Conservation (phyloP, 1,140 invertebrate genomes). For the Paraescarpia echinospica region DNA sequence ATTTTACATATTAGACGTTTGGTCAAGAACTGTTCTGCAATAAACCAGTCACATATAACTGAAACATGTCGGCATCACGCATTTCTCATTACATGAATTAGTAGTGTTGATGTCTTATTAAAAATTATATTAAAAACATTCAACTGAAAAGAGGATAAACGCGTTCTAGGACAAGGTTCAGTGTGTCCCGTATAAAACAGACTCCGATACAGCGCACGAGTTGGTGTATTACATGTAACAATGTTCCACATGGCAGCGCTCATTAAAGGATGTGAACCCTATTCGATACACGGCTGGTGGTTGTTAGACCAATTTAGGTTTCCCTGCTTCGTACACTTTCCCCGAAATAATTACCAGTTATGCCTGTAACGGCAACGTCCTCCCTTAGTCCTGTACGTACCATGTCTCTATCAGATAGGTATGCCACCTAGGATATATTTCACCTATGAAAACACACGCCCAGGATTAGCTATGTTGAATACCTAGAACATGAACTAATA, state of each 20-base stretch:
- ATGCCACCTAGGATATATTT: too few relatives aligned
- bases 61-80: too few relatives aligned
- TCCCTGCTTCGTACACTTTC: background rate
- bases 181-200: too few relatives aligned
- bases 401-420: slow-evolving; percentile 5
- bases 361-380: background rate
- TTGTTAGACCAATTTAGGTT: too few relatives aligned
- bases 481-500: background rate
- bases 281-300: too few relatives aligned
- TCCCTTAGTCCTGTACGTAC: background rate
- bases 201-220: background rate
- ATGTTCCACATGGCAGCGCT: background rate
- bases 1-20: background rate
- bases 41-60: too few relatives aligned
- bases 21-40: background rate
- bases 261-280: background rate
- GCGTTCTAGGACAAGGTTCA: too few relatives aligned
- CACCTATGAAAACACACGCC: too few relatives aligned
- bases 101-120: too few relatives aligned
- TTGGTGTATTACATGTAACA: background rate
- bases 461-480: background rate
- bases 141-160: too few relatives aligned
- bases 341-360: background rate
- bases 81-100: too few relatives aligned
- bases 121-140: too few relatives aligned